A percentile compares a stretch with the other conserved stretches of the same genome.
phyloP scores from a whole-genome alignment of 2,113 vertebrate species.

The Pelecanus crispus region DNA sequence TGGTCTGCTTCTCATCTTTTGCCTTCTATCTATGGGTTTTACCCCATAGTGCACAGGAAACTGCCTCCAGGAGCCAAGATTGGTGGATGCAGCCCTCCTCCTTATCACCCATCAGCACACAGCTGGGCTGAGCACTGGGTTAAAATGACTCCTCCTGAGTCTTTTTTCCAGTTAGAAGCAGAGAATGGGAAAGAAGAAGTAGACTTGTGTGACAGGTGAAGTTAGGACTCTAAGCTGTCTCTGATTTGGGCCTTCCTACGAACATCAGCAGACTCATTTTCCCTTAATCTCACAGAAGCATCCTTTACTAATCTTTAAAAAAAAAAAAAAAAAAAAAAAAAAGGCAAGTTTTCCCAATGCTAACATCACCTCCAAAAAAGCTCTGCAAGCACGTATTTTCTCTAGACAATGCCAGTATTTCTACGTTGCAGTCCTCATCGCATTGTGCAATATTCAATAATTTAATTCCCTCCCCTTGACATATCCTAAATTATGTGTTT shows the following conservation, averaged over 20 bases:
- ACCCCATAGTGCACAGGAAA: neutral
- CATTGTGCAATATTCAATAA: neutral
- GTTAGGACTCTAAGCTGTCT: neutral
- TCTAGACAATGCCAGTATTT: neutral
- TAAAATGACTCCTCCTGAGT: neutral
- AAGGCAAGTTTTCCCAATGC: neutral
- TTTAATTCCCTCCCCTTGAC: neutral
- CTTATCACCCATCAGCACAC: neutral
- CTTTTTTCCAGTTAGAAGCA: neutral
- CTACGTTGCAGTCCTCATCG: neutral
- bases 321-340: neutral
- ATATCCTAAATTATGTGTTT: neutral
- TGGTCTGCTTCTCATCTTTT: neutral
- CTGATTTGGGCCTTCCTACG: neutral
- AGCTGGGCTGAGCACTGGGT: neutral
- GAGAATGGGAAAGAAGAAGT: neutral
- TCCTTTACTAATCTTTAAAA: neutral
- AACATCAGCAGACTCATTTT: neutral
- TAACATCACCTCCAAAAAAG: neutral
- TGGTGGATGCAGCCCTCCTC: neutral
- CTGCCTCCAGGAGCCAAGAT: neutral
- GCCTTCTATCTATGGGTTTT: neutral
- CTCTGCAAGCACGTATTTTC: neutral
- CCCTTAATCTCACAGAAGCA: neutral
- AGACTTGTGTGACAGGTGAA: neutral